Evolutionary conservation across 2,888 invertebrate genomes (phyloP), one percentile per base, ranked within the genome.

Genomic region (Euzetes globulus): DNA sequence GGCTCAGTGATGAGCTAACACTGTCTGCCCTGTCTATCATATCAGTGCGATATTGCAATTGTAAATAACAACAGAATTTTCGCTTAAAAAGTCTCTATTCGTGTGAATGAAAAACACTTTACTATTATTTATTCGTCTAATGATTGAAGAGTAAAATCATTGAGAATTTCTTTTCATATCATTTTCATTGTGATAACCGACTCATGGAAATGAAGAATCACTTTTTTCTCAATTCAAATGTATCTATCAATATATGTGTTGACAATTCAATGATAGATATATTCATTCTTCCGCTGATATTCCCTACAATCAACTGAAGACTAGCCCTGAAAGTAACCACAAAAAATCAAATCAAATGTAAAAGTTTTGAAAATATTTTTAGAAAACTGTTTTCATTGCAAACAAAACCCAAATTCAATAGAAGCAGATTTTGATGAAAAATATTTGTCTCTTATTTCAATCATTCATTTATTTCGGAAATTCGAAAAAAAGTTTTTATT

Each of bases 231-330:
- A 41, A 41, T 41, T 41, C 41, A 41, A 41, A 41, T 13, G 41
- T 41, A 41, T 41, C 41, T 41, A 9, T 41, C 41, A 41, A 41
- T 41, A 58, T 15, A 27, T 58, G 58, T 58, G 58, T 58, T 58
- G 58, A 58, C 58, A 58, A 58, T 58, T 13, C 27, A 58, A 27
- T 58, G 55, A 55, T 55, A 29, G 58, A 58, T 58, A 27, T 58
- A 58, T 58, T 55, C 19, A n/a, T 55, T 25, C 41, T 11, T 11
- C 41, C 41, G 41, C 4, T 13, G 7, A 41, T 41, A 41, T 41
- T 4, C 7, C 41, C 11, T 13, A 11, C 41, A 41, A 41, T 11
- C 41, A 1, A 41, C 9, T 41, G 41, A 41, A 41, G 41, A 41
- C 41, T 13, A 41, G 41, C 41, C 41, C 41, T 13, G 41, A 41